phyloP scores from a whole-genome alignment of 2,888 invertebrate species.

The Dryomyza anilis region DNA sequence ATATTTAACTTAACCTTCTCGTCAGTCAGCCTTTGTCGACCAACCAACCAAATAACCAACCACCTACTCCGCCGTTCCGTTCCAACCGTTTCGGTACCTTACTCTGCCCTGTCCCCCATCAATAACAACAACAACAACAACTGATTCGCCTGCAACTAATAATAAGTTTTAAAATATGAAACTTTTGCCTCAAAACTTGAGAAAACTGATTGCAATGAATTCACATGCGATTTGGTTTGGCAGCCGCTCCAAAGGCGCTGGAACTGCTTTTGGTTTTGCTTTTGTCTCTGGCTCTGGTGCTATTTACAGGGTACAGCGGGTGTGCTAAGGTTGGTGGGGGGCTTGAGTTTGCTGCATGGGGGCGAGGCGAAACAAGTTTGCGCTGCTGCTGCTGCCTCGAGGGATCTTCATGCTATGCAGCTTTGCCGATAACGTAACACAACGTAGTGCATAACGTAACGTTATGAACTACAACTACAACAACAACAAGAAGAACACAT shows the following conservation, averaged over 20 bases:
- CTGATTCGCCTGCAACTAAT: conserved; percentile 26
- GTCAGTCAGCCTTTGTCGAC: neutral
- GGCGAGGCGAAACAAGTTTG: neutral
- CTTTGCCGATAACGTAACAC: conserved; percentile 23
- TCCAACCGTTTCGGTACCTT: neutral
- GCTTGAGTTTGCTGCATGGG: neutral
- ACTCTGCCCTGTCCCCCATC: neutral
- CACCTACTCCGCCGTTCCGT: too few species aligned
- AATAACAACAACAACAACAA: neutral
- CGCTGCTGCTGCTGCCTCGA: conserved; percentile 10
- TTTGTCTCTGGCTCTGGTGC: too few species aligned
- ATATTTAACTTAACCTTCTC: conserved; percentile 7
- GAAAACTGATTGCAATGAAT: conserved; percentile 39
- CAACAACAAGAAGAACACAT: too few species aligned
- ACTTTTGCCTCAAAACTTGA: conserved; percentile 39
- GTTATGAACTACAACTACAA: neutral
- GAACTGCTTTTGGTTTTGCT: too few species aligned
- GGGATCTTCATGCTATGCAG: conserved; percentile 16
- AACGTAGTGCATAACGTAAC: conserved; percentile 11
- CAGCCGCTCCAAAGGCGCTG: neutral
- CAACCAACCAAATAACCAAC: neutral
- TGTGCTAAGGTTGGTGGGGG: neutral
- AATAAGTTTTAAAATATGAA: conserved; percentile 27
- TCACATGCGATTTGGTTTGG: conserved; percentile 40
- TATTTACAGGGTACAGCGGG: too few species aligned